A percentile compares a stretch with the other conserved stretches of the same genome.
Evolutionary conservation across 2,797 vertebrate species (phyloP).

Genomic region (Chelon auratus): DNA sequence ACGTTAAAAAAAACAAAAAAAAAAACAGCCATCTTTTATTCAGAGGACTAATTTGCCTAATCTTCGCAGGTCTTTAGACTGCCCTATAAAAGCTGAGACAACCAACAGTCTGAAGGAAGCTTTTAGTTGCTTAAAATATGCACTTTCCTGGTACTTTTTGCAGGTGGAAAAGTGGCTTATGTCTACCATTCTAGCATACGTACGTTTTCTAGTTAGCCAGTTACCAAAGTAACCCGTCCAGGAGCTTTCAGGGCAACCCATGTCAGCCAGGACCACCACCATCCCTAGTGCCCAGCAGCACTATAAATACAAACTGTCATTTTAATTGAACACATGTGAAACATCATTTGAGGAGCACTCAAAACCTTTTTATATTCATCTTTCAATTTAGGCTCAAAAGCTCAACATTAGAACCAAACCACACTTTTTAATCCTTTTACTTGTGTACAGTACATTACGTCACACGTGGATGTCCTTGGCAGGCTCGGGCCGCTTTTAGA

Average conservation of each 20-base stretch:
- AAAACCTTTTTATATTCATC: neutral
- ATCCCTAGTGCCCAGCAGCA: slow-evolving; percentile 1
- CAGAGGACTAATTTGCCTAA: no score
- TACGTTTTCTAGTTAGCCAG: no score
- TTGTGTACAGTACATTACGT: slow-evolving; percentile 6
- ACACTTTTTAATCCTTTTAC: slow-evolving; percentile 15
- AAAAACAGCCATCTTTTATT: no score
- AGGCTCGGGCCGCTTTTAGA: slow-evolving; percentile 56
- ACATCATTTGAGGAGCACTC: neutral
- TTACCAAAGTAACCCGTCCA: neutral
- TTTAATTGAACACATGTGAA: neutral
- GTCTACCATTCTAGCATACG: no score
- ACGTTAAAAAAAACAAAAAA: no score
- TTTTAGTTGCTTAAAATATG: no score
- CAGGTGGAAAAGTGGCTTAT: no score
- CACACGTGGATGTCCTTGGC: slow-evolving; percentile 36
- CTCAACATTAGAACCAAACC: neutral
- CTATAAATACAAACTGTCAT: neutral
- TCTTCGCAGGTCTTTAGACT: no score
- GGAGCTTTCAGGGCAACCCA: neutral
- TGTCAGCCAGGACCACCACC: neutral
- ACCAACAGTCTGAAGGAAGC: no score
- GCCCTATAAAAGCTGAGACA: no score
- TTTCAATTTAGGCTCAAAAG: neutral
- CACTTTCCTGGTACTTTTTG: no score